Conservation (phyloP, 2,888 invertebrate genomes). For the Aelia acuminata region DNA sequence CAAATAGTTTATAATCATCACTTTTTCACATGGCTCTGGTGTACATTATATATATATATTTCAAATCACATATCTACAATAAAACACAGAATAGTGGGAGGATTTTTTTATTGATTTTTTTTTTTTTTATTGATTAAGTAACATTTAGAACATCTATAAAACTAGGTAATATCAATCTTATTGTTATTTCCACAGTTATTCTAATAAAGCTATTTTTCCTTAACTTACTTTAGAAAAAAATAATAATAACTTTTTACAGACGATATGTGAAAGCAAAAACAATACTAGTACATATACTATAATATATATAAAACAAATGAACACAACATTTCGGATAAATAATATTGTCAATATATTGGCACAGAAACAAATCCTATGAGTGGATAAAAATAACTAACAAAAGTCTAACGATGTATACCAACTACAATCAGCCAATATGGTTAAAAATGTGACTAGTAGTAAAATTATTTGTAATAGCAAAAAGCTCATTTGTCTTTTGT, state of each 20-base stretch:
- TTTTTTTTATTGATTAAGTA: slow-evolving; percentile 4
- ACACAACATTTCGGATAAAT: slow-evolving; percentile 42
- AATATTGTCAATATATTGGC: slow-evolving; percentile 45
- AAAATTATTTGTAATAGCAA: neutral
- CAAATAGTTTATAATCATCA: neutral
- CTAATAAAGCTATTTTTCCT: slow-evolving; percentile 55
- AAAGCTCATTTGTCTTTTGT: neutral
- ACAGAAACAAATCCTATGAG: slow-evolving; percentile 7
- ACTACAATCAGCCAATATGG: neutral
- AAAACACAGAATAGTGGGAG: neutral
- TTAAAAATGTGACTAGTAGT: neutral
- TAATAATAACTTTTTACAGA: neutral
- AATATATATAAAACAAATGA: slow-evolving; percentile 17
- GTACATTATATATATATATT: slow-evolving; percentile 6
- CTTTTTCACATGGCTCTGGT: neutral
- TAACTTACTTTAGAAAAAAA: neutral
- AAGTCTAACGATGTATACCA: neutral
- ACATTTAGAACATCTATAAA: slow-evolving; percentile 44
- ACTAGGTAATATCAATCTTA: slow-evolving; percentile 52
- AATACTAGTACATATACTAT: slow-evolving; percentile 6
- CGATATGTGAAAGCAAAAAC: slow-evolving; percentile 11
- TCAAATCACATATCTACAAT: slow-evolving; percentile 26
- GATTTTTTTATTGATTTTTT: neutral
- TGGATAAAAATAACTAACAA: slow-evolving; percentile 26
- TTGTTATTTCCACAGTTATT: slow-evolving; percentile 37